Conservation (phyloP, 2,113 vertebrate genomes). For the Chaetodon auriga region DNA sequence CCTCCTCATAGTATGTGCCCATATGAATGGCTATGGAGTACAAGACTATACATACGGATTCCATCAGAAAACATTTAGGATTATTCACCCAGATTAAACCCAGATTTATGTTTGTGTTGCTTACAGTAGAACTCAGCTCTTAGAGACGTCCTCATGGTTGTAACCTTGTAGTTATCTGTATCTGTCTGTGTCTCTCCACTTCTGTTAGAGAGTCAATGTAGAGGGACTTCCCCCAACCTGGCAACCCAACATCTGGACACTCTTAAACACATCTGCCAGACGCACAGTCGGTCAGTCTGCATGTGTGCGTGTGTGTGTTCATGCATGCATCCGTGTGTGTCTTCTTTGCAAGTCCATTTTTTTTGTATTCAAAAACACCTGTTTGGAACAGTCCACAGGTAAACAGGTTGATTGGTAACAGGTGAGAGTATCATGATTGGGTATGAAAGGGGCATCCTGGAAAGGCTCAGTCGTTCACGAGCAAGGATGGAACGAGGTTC, state of each 20-base stretch:
- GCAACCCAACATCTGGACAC: slow-evolving; percentile 87
- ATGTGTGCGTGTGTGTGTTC: background rate
- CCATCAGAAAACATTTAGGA: slow-evolving; percentile 12
- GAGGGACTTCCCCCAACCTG: slow-evolving; percentile 80
- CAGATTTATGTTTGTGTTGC: background rate
- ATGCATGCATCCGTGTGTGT: background rate
- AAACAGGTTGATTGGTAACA: too few relatives aligned
- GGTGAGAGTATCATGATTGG: too few relatives aligned
- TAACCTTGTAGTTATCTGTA: background rate
- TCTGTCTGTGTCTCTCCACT: slow-evolving; percentile 7
- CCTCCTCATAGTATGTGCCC: slow-evolving; percentile 9
- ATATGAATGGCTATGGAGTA: background rate
- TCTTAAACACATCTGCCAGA: slow-evolving; percentile 91
- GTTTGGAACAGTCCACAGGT: too few relatives aligned
- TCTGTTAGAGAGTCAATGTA: slow-evolving; percentile 88
- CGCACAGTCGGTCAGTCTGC: slow-evolving; percentile 91
- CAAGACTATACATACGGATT: background rate
- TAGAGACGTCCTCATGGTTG: background rate
- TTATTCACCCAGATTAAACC: background rate
- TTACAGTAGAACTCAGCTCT: background rate
- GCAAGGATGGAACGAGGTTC: too few relatives aligned
- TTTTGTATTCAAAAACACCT: background rate
- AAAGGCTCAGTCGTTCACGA: too few relatives aligned
- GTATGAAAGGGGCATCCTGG: too few relatives aligned
- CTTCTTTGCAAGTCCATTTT: background rate